phyloP scores from a whole-genome alignment of 2,797 vertebrate species.

The Phoxinus dragarum region DNA sequence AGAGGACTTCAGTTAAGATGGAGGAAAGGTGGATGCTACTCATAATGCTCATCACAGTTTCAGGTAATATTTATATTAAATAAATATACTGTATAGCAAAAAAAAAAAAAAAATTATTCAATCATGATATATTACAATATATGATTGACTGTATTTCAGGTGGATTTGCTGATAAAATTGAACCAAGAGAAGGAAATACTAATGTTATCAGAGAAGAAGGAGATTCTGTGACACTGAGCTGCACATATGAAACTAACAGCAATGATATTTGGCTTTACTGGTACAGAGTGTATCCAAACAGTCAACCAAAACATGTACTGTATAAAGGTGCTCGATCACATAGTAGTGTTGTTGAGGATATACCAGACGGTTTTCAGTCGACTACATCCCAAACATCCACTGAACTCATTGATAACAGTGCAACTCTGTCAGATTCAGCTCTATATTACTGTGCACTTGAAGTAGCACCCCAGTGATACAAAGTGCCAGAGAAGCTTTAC shows the following conservation, averaged over 20 bases:
- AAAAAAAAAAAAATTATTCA: neutral
- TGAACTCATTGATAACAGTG: neutral
- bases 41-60: neutral
- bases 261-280: neutral
- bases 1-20: neutral
- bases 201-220: slow-evolving; percentile 29
- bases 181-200: neutral
- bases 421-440: slow-evolving; percentile 38
- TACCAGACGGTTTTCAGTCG: neutral
- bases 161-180: neutral
- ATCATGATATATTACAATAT: neutral
- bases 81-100: neutral
- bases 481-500: slow-evolving; percentile 21
- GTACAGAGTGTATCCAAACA: slow-evolving; percentile 26
- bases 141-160: neutral
- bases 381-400: neutral
- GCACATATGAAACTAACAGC: neutral
- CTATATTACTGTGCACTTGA: slow-evolving; percentile 49
- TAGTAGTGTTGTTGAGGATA: neutral
- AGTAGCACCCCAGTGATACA: slow-evolving; percentile 20
- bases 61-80: neutral
- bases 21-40: neutral
- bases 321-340: neutral
- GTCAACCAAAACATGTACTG: slow-evolving; percentile 4
- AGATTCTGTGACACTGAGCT: slow-evolving; percentile 32